Conservation (phyloP, 2,888 invertebrate genomes). For the Amiota mariae region DNA sequence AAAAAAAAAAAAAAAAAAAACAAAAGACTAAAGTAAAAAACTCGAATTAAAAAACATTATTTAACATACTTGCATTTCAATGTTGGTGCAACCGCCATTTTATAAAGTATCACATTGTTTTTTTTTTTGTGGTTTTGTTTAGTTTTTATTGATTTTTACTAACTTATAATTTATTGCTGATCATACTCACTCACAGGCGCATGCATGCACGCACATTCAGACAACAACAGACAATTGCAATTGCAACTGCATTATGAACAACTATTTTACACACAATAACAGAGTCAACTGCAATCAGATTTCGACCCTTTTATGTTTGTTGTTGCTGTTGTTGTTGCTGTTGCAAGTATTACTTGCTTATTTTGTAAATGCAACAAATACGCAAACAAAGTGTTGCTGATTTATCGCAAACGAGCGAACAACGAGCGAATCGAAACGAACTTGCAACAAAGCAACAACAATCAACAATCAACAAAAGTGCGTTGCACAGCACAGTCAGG, state of each 20-base stretch:
- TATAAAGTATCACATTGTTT: not conserved
- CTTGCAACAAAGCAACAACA: constrained; percentile 1
- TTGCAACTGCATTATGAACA: constrained; percentile 23
- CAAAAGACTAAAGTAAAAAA: constrained; percentile 59
- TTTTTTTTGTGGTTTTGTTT: not conserved
- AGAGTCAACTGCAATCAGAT: constrained; percentile 16
- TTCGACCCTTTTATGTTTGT: constrained; percentile 13
- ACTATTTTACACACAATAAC: constrained; percentile 27
- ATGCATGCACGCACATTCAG: not conserved
- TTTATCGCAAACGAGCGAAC: constrained; percentile 30
- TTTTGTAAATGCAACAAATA: constrained; percentile 26
- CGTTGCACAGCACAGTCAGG: not conserved
- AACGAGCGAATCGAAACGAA: constrained; percentile 19
- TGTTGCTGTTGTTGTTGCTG: constrained; percentile 13
- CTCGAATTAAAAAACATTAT: constrained; percentile 28
- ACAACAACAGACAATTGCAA: constrained; percentile 14
- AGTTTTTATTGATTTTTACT: constrained; percentile 17
- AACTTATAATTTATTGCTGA: constrained; percentile 18
- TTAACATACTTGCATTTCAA: too few relatives aligned
- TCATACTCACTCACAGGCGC: too few relatives aligned
- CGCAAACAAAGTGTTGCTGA: constrained; percentile 32
- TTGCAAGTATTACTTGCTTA: constrained; percentile 1
- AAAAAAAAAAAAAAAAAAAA: constrained; percentile 23
- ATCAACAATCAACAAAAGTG: constrained; percentile 29
- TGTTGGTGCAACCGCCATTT: too few relatives aligned